Evolutionary conservation across 2,113 vertebrate genomes (phyloP), one percentile per base, ranked within the genome.

Genomic region (Dolichotis patagonum): DNA sequence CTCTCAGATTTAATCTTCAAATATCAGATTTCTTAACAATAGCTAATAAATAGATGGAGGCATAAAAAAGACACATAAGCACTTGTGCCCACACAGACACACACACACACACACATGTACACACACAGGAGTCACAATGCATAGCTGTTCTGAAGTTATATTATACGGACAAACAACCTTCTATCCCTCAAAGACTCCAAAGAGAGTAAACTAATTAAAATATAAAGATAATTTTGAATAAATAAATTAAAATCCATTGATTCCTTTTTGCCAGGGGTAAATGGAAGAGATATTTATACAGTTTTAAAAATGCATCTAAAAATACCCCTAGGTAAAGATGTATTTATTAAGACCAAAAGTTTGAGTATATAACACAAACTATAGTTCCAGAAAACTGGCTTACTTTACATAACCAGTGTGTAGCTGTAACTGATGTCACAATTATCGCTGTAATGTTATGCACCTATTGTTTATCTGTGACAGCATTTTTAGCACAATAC

Each of bases 321-420:
- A 71, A 28, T 54, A 77, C 35, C 17, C 60, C 26, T 73, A 93
- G 88, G 67, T 2, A 94, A 86, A 58, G 10, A 43, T 67, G 65
- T 67, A 35, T 67, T 91, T 77, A 73, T 89, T 62, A 62, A 85
- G 92, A 95, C 32, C 52, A 32, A 58, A 95, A 67, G 5, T 65
- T 41, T n/a, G 46, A 16, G 11, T 26, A 52, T 17, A 67, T 63
- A 62, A 75, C 62, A 80, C 32, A 38, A 49, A 62, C 1, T 38
- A 14, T 3, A 30, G 9, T 32, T 46, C 1, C 46, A 14, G 58
- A 84, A 46, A 62, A 46, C 7, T 7, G 63, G 32, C 22, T 43
- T 69, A 62, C 32, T 71, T 3, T 78, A 26, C 56, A 35, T 5
- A 71, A 60, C 5, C 38, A 35, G 71, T n/a, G 38, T 63, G 22